A percentile compares a stretch with the other conserved stretches of the same genome.
phyloP scores from a whole-genome alignment of 2,888 invertebrate genomes.

The Litoditis marina region DNA sequence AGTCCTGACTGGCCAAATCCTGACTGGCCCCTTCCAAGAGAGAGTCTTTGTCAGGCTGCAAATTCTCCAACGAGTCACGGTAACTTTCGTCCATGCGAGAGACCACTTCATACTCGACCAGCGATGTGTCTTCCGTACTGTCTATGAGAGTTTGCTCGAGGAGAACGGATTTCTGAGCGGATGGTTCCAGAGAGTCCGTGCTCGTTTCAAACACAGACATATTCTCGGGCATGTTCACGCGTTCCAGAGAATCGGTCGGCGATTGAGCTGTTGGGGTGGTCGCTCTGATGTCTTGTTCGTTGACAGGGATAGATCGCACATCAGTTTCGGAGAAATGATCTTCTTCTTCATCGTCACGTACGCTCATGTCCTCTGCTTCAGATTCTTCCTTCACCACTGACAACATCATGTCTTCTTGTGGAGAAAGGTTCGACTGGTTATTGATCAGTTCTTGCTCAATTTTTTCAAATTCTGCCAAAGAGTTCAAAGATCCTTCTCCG shows the following conservation, averaged over 20 bases:
- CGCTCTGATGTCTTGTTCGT: constrained; percentile 31
- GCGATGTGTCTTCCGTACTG: constrained; percentile 24
- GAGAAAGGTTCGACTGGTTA: constrained; percentile 26
- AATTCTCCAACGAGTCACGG: constrained; percentile 40
- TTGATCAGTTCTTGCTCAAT: constrained; percentile 52
- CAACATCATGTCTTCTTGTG: constrained; percentile 54
- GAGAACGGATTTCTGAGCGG: constrained; percentile 23
- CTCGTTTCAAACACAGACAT: constrained; percentile 35
- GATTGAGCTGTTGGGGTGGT: constrained; percentile 32
- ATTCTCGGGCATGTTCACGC: constrained; percentile 11
- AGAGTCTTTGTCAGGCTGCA: constrained; percentile 45
- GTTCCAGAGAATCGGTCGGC: constrained; percentile 35
- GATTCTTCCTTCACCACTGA: constrained; percentile 60
- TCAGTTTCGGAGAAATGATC: constrained; percentile 30
- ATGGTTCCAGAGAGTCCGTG: constrained; percentile 46
- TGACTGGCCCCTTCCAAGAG: constrained; percentile 57
- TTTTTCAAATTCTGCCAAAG: constrained; percentile 57
- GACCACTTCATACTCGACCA: constrained; percentile 35
- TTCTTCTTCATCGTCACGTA: constrained; percentile 57
- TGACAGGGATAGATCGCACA: constrained; percentile 28
- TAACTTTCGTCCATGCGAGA: constrained; percentile 26
- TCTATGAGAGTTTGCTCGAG: constrained; percentile 24
- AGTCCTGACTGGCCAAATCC: constrained; percentile 39
- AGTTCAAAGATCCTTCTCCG: constrained; percentile 53
- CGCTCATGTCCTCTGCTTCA: constrained; percentile 61